phyloP scores from a whole-genome alignment of 2,113 vertebrate species.

The Siniperca chuatsi region DNA sequence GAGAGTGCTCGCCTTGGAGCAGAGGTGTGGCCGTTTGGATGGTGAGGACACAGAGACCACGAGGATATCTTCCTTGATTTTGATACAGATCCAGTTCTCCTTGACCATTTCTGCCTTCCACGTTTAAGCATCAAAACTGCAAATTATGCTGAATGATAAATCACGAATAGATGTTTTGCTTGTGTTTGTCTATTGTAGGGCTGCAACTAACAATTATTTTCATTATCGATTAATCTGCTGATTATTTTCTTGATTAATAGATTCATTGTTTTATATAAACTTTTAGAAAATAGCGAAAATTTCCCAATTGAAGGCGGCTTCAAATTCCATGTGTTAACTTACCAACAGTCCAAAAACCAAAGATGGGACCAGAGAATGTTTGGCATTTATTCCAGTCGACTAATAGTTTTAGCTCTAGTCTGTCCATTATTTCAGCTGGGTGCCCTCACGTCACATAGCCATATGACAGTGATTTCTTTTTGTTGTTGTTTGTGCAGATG shows the following conservation, averaged over 20 bases:
- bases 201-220: too few species aligned
- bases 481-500: conserved; percentile 60
- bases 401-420: too few species aligned
- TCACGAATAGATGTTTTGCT: not conserved
- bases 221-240: too few species aligned
- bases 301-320: too few species aligned
- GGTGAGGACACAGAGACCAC: conserved; percentile 48
- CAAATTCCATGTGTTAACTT: too few species aligned
- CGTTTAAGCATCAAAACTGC: not conserved
- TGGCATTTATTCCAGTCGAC: too few species aligned
- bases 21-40: conserved; percentile 42
- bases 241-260: too few species aligned
- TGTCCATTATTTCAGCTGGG: not conserved
- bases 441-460: not conserved
- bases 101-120: not conserved
- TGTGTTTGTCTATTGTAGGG: not conserved
- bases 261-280: too few species aligned
- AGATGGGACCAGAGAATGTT: too few species aligned
- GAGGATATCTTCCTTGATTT: not conserved
- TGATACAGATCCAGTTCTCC: not conserved
- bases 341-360: too few species aligned
- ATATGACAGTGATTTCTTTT: not conserved
- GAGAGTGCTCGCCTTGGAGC: conserved; percentile 49
- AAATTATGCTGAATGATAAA: not conserved
- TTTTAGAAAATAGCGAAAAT: too few species aligned